Evolutionary conservation across 2,113 vertebrate genomes (phyloP).

Genomic region (Thryonomys swinderianus): DNA sequence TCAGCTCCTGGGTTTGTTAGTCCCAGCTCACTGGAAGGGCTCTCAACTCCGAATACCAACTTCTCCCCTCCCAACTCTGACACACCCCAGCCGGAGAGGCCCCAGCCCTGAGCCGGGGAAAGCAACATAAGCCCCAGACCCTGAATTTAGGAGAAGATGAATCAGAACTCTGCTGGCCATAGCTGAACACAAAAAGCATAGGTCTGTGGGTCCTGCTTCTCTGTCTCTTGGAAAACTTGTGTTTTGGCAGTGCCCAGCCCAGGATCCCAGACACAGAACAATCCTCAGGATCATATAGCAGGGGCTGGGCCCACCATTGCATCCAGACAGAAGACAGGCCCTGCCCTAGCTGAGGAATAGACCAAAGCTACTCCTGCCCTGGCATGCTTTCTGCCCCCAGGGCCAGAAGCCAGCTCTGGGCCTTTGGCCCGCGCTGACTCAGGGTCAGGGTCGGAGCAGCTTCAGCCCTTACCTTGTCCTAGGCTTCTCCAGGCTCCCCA

Average conservation of each 20-base stretch:
- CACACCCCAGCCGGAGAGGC: neutral
- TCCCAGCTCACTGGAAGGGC: slow-evolving; percentile 32
- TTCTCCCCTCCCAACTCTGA: neutral
- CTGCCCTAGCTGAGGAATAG: accelerated
- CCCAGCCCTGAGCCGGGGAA: neutral
- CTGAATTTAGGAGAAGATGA: neutral
- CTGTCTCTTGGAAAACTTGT: neutral
- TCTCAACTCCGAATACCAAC: neutral
- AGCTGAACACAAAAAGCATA: neutral
- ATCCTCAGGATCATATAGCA: neutral
- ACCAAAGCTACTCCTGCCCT: neutral
- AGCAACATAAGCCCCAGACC: neutral
- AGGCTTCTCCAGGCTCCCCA: neutral
- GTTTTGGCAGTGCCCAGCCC: neutral
- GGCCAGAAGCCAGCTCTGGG: neutral
- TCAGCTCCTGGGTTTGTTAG: slow-evolving; percentile 37
- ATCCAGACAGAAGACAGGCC: neutral
- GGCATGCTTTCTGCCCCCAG: too few relatives aligned
- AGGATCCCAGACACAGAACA: neutral
- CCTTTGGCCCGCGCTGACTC: neutral
- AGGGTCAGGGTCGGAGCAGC: neutral
- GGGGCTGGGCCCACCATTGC: accelerated
- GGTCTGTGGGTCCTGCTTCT: neutral
- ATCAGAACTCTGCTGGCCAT: neutral
- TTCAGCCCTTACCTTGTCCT: neutral